Base-by-base conservation (phyloP, 1,140 invertebrate species). In the Sycophila sp. region DNA sequence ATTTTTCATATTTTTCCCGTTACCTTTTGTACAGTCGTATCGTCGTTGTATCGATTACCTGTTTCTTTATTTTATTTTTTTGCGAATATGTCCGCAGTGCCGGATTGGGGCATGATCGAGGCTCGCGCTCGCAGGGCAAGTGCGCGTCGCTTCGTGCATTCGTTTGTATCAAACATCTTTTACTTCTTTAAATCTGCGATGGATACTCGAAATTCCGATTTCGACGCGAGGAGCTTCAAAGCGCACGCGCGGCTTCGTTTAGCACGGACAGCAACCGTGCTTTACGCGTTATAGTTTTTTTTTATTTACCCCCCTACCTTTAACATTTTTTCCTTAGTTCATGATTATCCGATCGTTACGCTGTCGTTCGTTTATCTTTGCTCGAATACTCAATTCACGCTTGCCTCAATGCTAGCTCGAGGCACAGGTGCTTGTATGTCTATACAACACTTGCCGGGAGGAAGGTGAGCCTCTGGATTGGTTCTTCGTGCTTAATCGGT, bases 211-310 rank as follows among this genome's bases (percentile, higher is more conserved):
- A 38, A 58, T 58, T 6, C 19, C 10, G 34, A 58, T 15, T 38
- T 55, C 17, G 40, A 32, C 62, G 62, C 30, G 30, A 64, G 47
- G 62, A 38, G 47, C 62, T 11, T 53, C 17, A 26, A 6, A 26
- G 34, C 47, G 45, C 53, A 40, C 38, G 19, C 38, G 42, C 19
- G 66, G 40, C 55, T 63, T 65, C 55, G 59, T 76, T 75, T 74
- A 77, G 77, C 77, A 73, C 76, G 73, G 77, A 80, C 78, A 77
- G 76, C 78, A 77, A 78, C 73, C 65, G 73, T 65, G 62, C 72
- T 60, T 72, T n/a, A 38, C 36, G 70, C 69, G 67, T 58, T 65
- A 40, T 63, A 4, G 19, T 45, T 11, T n/a, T 42, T 19, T 2
- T 45, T n/a, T n/a, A n/a, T n/a, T n/a, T n/a, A n/a, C n/a, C n/a